phyloP scores from a whole-genome alignment of 1,140 invertebrate species.

The Hylaeus volcanicus region DNA sequence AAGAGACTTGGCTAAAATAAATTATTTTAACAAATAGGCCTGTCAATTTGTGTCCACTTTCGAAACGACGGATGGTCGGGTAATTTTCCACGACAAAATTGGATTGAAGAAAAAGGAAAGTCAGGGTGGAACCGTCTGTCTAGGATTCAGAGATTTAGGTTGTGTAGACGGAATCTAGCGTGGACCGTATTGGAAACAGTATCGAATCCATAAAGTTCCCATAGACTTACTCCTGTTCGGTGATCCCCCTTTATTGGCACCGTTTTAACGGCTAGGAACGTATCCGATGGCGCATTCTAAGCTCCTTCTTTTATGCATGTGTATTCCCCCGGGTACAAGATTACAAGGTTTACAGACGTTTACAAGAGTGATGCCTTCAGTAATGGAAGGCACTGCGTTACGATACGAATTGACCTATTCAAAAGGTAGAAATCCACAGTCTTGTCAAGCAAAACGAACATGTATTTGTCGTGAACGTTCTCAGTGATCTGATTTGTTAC shows the following conservation, averaged over 20 bases:
- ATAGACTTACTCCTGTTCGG: constrained; percentile 33
- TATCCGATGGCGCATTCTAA: background rate
- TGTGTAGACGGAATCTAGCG: constrained; percentile 10
- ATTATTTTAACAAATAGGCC: background rate
- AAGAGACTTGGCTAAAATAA: no score
- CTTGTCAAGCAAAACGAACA: no score
- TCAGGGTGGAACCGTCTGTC: constrained; percentile 15
- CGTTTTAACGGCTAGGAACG: constrained; percentile 38
- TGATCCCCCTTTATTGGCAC: constrained; percentile 60
- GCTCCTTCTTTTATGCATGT: background rate
- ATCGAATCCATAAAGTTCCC: constrained; percentile 57
- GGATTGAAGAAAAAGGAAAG: constrained; percentile 32
- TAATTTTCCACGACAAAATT: constrained; percentile 30
- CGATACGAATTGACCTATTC: background rate
- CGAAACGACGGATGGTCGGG: background rate
- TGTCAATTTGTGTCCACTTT: background rate
- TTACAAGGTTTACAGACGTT: background rate
- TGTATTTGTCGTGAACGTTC: no score
- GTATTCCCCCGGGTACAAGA: background rate
- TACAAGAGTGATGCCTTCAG: background rate
- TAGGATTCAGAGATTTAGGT: constrained; percentile 47
- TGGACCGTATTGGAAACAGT: constrained; percentile 53
- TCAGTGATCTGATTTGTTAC: no score
- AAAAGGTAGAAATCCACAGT: no score
- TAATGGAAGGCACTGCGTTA: background rate